These are phyloP conservation scores for Cephonodes hylas DNA, from an alignment of 2,888 invertebrate species.

Conservation along the genomic window DNA sequence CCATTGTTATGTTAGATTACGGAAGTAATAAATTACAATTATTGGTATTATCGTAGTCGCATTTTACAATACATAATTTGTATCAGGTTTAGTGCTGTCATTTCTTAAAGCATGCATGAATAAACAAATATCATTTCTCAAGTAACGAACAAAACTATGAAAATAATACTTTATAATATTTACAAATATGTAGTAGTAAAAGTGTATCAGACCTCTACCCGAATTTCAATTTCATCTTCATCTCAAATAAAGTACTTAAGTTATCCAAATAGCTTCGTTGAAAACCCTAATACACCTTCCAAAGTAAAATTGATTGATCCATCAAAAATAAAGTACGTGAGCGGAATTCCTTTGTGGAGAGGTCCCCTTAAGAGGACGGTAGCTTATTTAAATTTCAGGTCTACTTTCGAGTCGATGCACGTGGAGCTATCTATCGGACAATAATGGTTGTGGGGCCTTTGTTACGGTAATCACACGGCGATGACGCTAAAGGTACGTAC, in stretches of 20 bases:
- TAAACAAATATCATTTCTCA: too few relatives aligned
- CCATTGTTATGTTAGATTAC: too few relatives aligned
- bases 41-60: too few relatives aligned
- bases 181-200: too few relatives aligned
- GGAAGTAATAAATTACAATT: too few relatives aligned
- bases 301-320: slow-evolving; percentile 7
- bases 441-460: slow-evolving; percentile 15
- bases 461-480: not conserved
- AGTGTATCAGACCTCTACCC: not conserved
- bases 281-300: not conserved
- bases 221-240: not conserved
- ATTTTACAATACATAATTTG: too few relatives aligned
- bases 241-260: not conserved
- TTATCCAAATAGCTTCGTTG: not conserved
- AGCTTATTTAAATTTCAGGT: slow-evolving; percentile 27
- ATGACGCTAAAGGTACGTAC: not conserved
- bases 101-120: too few relatives aligned
- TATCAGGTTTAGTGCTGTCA: too few relatives aligned
- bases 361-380: slow-evolving; percentile 15
- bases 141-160: too few relatives aligned
- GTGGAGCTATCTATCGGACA: slow-evolving; percentile 21
- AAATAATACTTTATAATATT: too few relatives aligned
- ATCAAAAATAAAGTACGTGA: slow-evolving; percentile 10
- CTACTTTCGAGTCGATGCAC: slow-evolving; percentile 21
- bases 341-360: not conserved